Percentiles rank a stretch among this genome's conserved stretches.
These are phyloP conservation scores for Danio rerio DNA, from an alignment of 2,113 vertebrate species.

Conservation along the genomic window DNA sequence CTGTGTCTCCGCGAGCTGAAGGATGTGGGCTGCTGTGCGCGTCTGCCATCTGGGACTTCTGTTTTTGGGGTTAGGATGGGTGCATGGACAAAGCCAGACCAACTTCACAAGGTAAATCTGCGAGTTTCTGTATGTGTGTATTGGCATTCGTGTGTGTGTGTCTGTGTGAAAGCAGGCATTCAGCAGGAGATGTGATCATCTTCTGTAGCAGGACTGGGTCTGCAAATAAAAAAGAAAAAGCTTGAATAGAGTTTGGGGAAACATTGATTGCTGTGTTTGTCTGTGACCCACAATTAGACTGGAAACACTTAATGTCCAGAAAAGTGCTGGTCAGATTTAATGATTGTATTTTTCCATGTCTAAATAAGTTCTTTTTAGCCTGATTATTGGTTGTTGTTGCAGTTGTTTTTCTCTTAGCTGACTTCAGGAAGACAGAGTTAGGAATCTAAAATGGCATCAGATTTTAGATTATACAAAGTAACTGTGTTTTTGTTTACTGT, in stretches of 20 bases:
- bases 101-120: conserved; percentile 73
- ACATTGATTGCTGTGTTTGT: conserved; percentile 1
- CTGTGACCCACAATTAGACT: not conserved
- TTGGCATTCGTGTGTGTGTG: not conserved
- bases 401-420: not conserved
- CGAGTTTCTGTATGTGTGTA: conserved; percentile 1
- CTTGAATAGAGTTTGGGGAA: not conserved
- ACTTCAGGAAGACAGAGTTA: not conserved
- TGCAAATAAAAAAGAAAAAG: not conserved
- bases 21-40: conserved; percentile 68
- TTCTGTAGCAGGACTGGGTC: not conserved
- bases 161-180: not conserved
- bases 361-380: not conserved
- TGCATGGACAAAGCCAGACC: conserved; percentile 68
- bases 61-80: conserved; percentile 67
- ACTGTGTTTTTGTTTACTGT: not conserved
- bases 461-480: not conserved
- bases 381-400: not conserved
- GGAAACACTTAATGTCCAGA: not conserved
- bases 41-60: conserved; percentile 65
- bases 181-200: not conserved
- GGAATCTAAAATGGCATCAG: not conserved
- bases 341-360: conserved; percentile 8
- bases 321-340: conserved; percentile 5
- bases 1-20: conserved; percentile 49